These are phyloP conservation scores for Drosophila biarmipes DNA, from an alignment of 1,140 invertebrate genomes.

Conservation along the genomic window DNA sequence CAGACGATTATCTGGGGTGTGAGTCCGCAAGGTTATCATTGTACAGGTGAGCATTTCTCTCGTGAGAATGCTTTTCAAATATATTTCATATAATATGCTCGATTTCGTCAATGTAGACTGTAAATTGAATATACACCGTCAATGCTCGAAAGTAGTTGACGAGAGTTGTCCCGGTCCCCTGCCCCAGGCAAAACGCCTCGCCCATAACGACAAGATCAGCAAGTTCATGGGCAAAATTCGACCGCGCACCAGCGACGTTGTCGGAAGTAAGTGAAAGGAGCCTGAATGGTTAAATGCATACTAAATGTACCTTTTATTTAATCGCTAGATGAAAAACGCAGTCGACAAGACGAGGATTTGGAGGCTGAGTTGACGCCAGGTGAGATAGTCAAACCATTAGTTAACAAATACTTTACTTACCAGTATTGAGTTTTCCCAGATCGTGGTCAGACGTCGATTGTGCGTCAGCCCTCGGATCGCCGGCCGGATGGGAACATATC, in stretches of 20 bases:
- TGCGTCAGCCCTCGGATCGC: slow-evolving; percentile 80
- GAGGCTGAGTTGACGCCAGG: slow-evolving; percentile 70
- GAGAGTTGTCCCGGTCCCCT: slow-evolving; percentile 93
- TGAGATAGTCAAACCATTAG: slow-evolving; percentile 26
- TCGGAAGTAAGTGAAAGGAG: slow-evolving; percentile 84
- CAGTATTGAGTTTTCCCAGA: slow-evolving; percentile 42
- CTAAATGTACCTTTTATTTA: slow-evolving; percentile 1
- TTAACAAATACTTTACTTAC: not conserved
- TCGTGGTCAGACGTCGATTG: slow-evolving; percentile 74
- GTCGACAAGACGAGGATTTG: slow-evolving; percentile 81
- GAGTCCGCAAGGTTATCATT: slow-evolving; percentile 96
- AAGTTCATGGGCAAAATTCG: slow-evolving; percentile 91
- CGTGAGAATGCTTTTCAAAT: not conserved
- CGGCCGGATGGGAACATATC: slow-evolving; percentile 78
- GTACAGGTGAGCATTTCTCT: slow-evolving; percentile 85
- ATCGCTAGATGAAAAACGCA: slow-evolving; percentile 84
- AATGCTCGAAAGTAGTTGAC: slow-evolving; percentile 92
- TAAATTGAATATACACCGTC: slow-evolving; percentile 94
- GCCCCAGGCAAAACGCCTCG: slow-evolving; percentile 87
- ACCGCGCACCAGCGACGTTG: slow-evolving; percentile 85
- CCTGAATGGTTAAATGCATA: not conserved
- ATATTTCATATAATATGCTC: not conserved
- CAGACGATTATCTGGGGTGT: slow-evolving; percentile 96
- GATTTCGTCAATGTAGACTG: slow-evolving; percentile 88
- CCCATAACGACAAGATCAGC: slow-evolving; percentile 88